A percentile compares a stretch with the other conserved stretches of the same genome.
Evolutionary conservation across 1,140 invertebrate genomes (phyloP).

Genomic region (Saccostrea cuccullata): DNA sequence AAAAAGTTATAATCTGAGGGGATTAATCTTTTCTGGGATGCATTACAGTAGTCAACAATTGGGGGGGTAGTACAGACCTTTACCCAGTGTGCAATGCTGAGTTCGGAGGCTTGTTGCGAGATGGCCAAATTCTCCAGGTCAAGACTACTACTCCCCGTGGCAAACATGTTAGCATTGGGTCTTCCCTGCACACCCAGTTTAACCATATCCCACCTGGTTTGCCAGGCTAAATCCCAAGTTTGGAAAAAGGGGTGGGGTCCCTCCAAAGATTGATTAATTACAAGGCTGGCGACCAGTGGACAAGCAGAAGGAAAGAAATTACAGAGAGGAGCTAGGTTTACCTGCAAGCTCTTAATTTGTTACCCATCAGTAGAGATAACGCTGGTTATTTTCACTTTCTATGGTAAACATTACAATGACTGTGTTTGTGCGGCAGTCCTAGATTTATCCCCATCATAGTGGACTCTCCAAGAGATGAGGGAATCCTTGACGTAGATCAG

Average conservation of each 20-base stretch:
- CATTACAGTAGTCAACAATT: not conserved
- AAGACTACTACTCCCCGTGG: not conserved
- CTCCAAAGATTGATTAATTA: slow-evolving; percentile 6
- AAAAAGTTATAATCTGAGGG: not conserved
- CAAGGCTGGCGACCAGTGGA: not conserved
- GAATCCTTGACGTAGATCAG: slow-evolving; percentile 20
- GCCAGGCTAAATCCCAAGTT: slow-evolving; percentile 6
- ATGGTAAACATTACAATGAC: slow-evolving; percentile 27
- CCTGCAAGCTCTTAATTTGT: slow-evolving; percentile 13
- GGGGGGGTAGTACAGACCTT: not conserved
- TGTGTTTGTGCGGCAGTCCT: not conserved
- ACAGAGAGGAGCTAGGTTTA: not conserved
- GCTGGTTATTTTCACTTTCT: slow-evolving; percentile 33
- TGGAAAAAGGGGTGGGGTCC: slow-evolving; percentile 28
- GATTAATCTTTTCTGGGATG: not conserved
- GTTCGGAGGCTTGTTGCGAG: not conserved
- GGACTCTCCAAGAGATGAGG: not conserved
- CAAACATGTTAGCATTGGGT: slow-evolving; percentile 14
- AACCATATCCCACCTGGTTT: slow-evolving; percentile 13
- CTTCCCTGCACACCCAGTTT: slow-evolving; percentile 9
- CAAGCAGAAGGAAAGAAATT: not conserved
- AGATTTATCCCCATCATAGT: slow-evolving; percentile 28
- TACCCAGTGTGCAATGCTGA: slow-evolving; percentile 27
- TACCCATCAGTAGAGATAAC: slow-evolving; percentile 27
- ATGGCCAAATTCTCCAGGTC: not conserved